These are phyloP conservation scores for Caenorhabditis becei DNA, from an alignment of 2,888 invertebrate genomes.

Conservation along the genomic window DNA sequence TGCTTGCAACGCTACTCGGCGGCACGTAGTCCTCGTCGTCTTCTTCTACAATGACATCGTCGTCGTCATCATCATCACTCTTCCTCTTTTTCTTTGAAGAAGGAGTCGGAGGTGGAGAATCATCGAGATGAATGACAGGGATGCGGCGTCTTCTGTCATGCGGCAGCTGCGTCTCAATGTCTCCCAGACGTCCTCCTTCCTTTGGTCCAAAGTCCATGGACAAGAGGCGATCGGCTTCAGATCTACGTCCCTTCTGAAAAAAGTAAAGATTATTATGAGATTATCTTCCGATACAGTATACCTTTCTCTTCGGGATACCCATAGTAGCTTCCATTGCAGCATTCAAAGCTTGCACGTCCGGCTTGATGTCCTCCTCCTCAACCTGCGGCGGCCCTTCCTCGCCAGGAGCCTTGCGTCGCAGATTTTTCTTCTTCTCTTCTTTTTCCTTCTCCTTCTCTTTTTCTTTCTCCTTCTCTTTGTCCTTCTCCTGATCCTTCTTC, in stretches of 20 bases:
- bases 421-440: too few species aligned
- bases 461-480: too few species aligned
- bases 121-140: background rate
- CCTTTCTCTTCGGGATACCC: background rate
- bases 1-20: background rate
- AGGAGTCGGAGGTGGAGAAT: background rate
- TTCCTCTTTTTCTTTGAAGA: background rate
- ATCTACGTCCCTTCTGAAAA: background rate
- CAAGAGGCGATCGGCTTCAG: background rate
- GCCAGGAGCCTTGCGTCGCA: too few species aligned
- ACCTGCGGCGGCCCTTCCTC: too few species aligned
- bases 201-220: slow-evolving; percentile 4
- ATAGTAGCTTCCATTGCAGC: too few species aligned
- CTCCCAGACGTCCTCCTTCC: slow-evolving; percentile 70
- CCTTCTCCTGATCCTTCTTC: too few species aligned
- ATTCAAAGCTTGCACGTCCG: too few species aligned
- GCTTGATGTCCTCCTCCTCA: background rate
- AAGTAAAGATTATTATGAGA: background rate
- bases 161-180: slow-evolving; percentile 67
- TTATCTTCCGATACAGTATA: background rate
- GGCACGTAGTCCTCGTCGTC: background rate
- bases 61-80: background rate
- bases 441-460: too few species aligned
- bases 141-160: slow-evolving; percentile 66
- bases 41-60: background rate